Evolutionary conservation across 1,140 invertebrate genomes (phyloP).

Genomic region (Ips typographus): DNA sequence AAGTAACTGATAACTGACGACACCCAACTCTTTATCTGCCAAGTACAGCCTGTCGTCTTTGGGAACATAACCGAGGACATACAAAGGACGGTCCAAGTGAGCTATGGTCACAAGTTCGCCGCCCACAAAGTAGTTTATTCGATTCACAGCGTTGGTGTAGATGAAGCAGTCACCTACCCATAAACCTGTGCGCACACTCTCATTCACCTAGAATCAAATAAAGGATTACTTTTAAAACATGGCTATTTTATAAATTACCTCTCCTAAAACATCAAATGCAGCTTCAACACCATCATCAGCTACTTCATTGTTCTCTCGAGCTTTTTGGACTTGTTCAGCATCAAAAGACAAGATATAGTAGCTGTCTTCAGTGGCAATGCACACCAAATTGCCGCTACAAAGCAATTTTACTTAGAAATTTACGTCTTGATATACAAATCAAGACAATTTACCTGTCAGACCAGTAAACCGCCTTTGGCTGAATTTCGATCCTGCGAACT

Average conservation of each 20-base stretch:
- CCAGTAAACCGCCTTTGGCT: slow-evolving; percentile 94
- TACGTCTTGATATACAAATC: background rate
- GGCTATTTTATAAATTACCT: slow-evolving; percentile 27
- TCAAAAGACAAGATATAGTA: slow-evolving; percentile 96
- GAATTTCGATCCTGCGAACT: slow-evolving; percentile 93
- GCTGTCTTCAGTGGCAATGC: slow-evolving; percentile 92
- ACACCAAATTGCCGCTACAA: slow-evolving; percentile 84
- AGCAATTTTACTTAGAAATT: background rate
- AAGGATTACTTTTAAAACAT: background rate
- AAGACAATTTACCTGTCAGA: slow-evolving; percentile 63
- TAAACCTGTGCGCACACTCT: slow-evolving; percentile 92
- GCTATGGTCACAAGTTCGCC: slow-evolving; percentile 98
- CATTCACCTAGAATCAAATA: slow-evolving; percentile 56
- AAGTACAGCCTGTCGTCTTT: slow-evolving; percentile 95
- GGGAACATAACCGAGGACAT: slow-evolving; percentile 95
- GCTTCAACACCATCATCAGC: slow-evolving; percentile 96
- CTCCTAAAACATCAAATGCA: slow-evolving; percentile 84
- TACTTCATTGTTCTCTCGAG: slow-evolving; percentile 73
- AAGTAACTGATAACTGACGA: slow-evolving; percentile 84
- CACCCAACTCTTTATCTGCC: slow-evolving; percentile 96
- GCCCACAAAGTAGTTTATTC: slow-evolving; percentile 98
- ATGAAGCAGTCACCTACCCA: slow-evolving; percentile 99
- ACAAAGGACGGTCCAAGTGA: slow-evolving; percentile 91
- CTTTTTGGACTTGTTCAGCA: slow-evolving; percentile 69
- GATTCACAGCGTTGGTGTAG: slow-evolving; percentile 96